These are phyloP conservation scores for Scleropages formosus DNA, from an alignment of 2,797 vertebrate species.

Conservation along the genomic window DNA sequence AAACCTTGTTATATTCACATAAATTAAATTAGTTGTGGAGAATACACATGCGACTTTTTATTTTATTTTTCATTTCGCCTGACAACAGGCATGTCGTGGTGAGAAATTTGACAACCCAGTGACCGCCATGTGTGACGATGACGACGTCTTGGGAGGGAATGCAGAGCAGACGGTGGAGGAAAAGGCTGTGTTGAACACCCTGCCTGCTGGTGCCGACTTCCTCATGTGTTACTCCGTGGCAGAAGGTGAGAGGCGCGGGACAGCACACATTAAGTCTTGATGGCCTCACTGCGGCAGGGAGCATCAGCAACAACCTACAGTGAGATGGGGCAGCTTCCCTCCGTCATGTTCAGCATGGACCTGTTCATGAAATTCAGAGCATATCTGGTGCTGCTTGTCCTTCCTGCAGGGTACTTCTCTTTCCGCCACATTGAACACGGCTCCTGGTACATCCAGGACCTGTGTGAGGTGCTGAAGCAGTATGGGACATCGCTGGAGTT, in stretches of 20 bases:
- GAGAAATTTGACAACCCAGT: conserved; percentile 77
- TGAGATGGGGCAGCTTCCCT: background rate
- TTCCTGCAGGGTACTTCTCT: conserved; percentile 83
- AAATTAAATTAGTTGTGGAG: background rate
- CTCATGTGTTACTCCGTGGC: conserved; percentile 94
- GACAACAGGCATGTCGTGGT: conserved; percentile 82
- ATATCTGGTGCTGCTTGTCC: background rate
- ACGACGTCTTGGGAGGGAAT: background rate
- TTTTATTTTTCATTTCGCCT: background rate
- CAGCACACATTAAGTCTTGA: background rate
- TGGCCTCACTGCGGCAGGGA: background rate
- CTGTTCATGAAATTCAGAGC: no score
- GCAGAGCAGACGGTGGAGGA: conserved; percentile 74
- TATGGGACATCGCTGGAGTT: conserved; percentile 80
- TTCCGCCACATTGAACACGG: conserved; percentile 84
- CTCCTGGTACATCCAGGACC: conserved; percentile 95
- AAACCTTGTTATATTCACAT: background rate
- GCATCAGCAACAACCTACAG: background rate
- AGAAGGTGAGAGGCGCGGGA: conserved; percentile 67
- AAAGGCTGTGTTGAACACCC: conserved; percentile 70
- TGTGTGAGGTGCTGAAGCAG: conserved; percentile 74
- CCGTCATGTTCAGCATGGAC: background rate
- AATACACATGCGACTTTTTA: background rate
- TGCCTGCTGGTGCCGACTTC: conserved; percentile 87
- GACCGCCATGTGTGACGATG: conserved; percentile 54